Conservation (phyloP, 2,797 vertebrate species). For the Psittacula echo region DNA sequence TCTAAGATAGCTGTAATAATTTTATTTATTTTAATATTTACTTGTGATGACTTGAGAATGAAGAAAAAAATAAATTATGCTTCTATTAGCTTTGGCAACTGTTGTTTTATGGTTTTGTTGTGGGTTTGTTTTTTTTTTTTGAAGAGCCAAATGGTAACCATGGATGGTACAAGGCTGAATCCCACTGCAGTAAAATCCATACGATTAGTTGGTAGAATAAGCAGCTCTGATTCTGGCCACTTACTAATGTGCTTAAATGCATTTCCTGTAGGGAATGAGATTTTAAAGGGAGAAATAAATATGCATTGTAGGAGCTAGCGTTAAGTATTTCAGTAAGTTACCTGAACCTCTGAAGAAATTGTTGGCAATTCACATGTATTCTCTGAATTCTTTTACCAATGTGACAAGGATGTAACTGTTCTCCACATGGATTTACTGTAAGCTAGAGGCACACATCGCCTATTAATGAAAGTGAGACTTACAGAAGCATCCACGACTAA, state of each 20-base stretch:
- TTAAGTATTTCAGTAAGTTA: slow-evolving; percentile 37
- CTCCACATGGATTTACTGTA: slow-evolving; percentile 2
- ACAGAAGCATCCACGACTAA: background rate
- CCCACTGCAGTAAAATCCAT: background rate
- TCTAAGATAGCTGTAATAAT: background rate
- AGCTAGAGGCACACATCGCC: background rate
- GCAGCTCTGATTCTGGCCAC: background rate
- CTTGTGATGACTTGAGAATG: background rate
- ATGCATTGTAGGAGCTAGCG: background rate
- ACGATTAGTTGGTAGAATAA: slow-evolving; percentile 38
- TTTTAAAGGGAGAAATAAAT: slow-evolving; percentile 41
- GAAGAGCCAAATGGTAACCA: background rate
- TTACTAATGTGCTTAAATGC: slow-evolving; percentile 23
- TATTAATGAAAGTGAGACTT: slow-evolving; percentile 26
- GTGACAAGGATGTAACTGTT: slow-evolving; percentile 6
- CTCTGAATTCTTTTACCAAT: background rate
- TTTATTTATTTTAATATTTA: slow-evolving; percentile 33
- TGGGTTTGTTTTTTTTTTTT: background rate
- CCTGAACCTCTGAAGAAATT: background rate
- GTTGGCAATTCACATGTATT: slow-evolving; percentile 5
- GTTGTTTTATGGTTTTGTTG: background rate
- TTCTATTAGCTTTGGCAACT: background rate
- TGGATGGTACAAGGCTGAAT: background rate
- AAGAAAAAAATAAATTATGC: background rate
- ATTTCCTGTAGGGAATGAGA: slow-evolving; percentile 15